Conservation (phyloP, 2,888 invertebrate genomes). For the Hyles lineata region DNA sequence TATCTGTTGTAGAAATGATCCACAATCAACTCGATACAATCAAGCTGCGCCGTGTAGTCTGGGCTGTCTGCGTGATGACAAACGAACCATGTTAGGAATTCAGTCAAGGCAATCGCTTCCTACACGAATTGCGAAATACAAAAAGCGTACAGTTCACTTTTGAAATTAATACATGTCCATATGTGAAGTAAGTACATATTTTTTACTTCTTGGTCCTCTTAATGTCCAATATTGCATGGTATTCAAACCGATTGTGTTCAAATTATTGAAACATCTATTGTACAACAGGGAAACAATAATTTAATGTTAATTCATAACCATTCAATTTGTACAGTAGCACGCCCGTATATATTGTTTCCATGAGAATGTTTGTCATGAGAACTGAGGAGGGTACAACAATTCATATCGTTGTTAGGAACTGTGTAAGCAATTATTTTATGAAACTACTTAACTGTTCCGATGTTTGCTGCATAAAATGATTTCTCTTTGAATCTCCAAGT, state of each 20-base stretch:
- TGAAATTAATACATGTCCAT: slow-evolving; percentile 18
- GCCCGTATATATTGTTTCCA: slow-evolving; percentile 75
- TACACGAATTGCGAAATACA: slow-evolving; percentile 50
- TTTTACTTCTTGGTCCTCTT: neutral
- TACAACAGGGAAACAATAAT: slow-evolving; percentile 50
- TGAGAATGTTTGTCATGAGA: slow-evolving; percentile 75
- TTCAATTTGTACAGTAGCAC: slow-evolving; percentile 63
- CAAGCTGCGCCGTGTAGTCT: slow-evolving; percentile 53
- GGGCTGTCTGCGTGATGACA: slow-evolving; percentile 43
- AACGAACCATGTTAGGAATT: slow-evolving; percentile 53
- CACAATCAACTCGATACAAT: slow-evolving; percentile 36
- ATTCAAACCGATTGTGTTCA: slow-evolving; percentile 17
- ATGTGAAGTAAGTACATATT: neutral
- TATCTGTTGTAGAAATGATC: neutral
- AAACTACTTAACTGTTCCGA: slow-evolving; percentile 26
- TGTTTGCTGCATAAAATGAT: neutral
- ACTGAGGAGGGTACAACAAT: slow-evolving; percentile 63
- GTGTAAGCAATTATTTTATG: slow-evolving; percentile 38
- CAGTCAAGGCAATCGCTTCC: slow-evolving; percentile 57
- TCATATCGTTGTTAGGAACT: slow-evolving; percentile 53
- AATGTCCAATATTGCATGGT: neutral
- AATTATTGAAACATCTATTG: slow-evolving; percentile 31
- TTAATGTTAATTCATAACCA: slow-evolving; percentile 57
- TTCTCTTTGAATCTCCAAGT: neutral
- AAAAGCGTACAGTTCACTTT: slow-evolving; percentile 41